Evolutionary conservation across 1,140 invertebrate genomes (phyloP).

Genomic region (Platorchestia sp.): DNA sequence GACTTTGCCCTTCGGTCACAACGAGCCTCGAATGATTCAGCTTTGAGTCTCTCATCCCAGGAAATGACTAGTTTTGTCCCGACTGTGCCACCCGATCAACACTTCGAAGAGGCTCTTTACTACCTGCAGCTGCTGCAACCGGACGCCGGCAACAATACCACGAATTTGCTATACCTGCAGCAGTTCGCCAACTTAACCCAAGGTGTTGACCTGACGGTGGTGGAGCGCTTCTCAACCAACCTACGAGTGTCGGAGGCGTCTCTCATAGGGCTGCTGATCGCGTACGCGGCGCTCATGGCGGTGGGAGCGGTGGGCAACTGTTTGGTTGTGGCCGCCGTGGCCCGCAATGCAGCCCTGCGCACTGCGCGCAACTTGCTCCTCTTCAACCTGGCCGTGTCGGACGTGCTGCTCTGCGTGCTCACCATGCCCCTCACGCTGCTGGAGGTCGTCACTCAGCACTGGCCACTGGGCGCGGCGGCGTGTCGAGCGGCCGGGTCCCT

Average conservation of each 20-base stretch:
- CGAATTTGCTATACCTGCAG: background rate
- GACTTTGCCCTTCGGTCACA: background rate
- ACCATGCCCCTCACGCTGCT: constrained; percentile 76
- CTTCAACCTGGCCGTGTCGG: constrained; percentile 76
- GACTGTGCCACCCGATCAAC: background rate
- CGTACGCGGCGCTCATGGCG: constrained; percentile 59
- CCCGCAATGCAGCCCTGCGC: constrained; percentile 73
- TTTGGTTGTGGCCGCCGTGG: constrained; percentile 71
- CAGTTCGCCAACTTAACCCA: constrained; percentile 10
- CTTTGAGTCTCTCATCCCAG: background rate
- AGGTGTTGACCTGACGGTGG: background rate
- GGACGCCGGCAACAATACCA: background rate
- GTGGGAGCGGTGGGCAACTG: constrained; percentile 62
- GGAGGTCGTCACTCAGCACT: constrained; percentile 69
- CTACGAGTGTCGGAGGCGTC: background rate
- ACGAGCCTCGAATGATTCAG: background rate
- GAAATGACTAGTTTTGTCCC: background rate
- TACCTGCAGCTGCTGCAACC: constrained; percentile 4
- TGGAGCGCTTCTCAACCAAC: background rate
- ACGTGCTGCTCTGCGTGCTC: constrained; percentile 75
- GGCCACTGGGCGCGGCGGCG: constrained; percentile 71
- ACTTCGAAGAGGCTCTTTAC: background rate
- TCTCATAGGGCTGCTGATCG: constrained; percentile 47
- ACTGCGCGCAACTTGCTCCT: constrained; percentile 78
- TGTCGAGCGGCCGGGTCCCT: constrained; percentile 76